Evolutionary conservation across 1,140 invertebrate genomes (phyloP).

Genomic region (Conopomorpha cramerella): DNA sequence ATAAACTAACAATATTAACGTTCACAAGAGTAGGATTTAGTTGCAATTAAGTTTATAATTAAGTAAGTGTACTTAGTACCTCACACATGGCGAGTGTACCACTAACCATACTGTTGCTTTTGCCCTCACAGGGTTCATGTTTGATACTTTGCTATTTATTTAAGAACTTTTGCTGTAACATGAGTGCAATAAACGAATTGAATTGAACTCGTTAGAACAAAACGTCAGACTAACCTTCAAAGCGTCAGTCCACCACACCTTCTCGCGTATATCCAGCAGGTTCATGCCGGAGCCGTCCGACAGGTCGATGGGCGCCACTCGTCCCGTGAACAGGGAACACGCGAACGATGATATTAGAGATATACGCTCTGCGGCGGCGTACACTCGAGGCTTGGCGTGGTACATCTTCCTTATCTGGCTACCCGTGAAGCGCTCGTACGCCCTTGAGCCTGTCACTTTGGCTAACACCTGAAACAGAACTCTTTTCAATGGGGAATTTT

Average conservation of each 20-base stretch:
- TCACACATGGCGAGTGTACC: no score
- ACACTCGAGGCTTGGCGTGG: conserved; percentile 72
- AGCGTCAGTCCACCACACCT: conserved; percentile 77
- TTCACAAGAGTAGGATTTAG: no score
- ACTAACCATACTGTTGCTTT: no score
- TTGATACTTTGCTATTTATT: no score
- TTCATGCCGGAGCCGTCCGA: conserved; percentile 98
- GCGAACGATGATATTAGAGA: conserved; percentile 93
- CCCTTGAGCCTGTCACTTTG: conserved; percentile 87
- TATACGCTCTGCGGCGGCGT: conserved; percentile 85
- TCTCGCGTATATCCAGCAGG: conserved; percentile 81
- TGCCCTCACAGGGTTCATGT: no score
- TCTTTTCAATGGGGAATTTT: no score
- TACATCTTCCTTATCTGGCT: conserved; percentile 90
- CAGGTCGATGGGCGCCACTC: conserved; percentile 88
- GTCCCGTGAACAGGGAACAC: conserved; percentile 86
- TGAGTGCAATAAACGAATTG: no score
- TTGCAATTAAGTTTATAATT: no score
- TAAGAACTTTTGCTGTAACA: no score
- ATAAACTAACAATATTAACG: no score
- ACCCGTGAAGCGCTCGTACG: conserved; percentile 93
- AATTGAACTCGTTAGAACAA: no score
- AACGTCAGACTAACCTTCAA: conserved; percentile 71
- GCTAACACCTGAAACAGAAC: conserved; percentile 73
- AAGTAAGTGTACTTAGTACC: no score